Conservation (phyloP, 2,113 vertebrate genomes). For the Upupa epops region DNA sequence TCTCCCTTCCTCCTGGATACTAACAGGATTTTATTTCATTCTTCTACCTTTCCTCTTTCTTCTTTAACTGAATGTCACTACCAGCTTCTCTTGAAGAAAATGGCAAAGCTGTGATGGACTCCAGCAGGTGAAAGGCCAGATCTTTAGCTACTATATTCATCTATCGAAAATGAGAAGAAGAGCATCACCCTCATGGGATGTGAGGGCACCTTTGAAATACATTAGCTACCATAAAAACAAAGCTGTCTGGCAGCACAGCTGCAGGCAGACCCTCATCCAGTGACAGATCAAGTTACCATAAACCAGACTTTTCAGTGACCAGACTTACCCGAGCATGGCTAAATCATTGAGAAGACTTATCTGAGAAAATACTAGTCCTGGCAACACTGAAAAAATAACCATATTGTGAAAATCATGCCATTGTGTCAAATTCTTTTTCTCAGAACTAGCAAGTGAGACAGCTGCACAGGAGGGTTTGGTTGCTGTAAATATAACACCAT, state of each 20-base stretch:
- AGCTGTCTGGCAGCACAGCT: not conserved
- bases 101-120: not conserved
- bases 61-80: not conserved
- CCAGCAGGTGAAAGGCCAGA: conserved; percentile 14
- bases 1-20: no score
- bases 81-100: not conserved
- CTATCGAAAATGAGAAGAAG: not conserved
- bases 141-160: not conserved
- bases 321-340: not conserved
- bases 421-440: not conserved
- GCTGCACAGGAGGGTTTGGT: not conserved
- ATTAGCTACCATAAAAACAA: not conserved
- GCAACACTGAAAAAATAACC: not conserved
- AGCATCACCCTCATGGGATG: not conserved
- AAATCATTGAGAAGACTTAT: not conserved
- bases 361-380: no score
- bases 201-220: conserved; percentile 12
- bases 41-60: not conserved
- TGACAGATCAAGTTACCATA: not conserved
- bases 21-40: not conserved
- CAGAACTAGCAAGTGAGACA: rapidly evolving
- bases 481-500: not conserved
- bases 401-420: not conserved
- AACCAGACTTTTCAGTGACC: not conserved
- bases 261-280: not conserved